Evolutionary conservation across 2,113 vertebrate genomes (phyloP), one percentile per base, ranked within the genome.

Genomic region (Mesitornis unicolor): DNA sequence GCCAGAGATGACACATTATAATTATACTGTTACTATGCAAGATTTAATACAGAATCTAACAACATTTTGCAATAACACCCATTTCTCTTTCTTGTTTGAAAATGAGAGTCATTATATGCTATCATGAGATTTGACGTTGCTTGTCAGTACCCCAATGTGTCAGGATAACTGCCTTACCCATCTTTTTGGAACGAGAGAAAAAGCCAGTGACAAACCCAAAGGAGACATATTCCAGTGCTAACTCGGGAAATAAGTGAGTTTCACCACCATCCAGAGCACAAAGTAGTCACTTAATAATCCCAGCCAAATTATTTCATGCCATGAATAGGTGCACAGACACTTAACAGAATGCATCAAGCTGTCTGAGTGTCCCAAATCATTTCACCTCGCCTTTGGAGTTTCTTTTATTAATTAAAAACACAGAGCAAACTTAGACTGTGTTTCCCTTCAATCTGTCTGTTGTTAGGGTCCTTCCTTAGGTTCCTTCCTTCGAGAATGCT

Each of bases 41-140:
- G 95, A 90, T 95, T 94, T 87, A 96, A 94, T 95, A 93, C 69
- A 91, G 94, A 95, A 89, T 87, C 94, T 82, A 96, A 85, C 91
- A 95, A 84, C 91, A 87, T 91, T 95, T 91, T 82, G 87, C 93
- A 95, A 38, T 84, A 96, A 81, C 68, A 91, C 54, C 84, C 60
- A 84, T 95, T 96, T 93, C 83, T 94, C 87, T 94, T 80, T 88
- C 90, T 93, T 81, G 80, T 84, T 90, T 84, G 93, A 81, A 96
- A 97, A 95, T 86, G 87, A 90, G 95, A 96, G 16, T 83, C 90
- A 81, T 97, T 92, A 96, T 51, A 67, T 13, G 68, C 75, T 88
- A 95, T 93, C 90, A 92, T 94, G 95, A 93, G 95, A 64, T 81
- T 60, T 74, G 93, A 93, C 2, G 5, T 50, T 71, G 54, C 87